A percentile compares a stretch with the other conserved stretches of the same genome.
Evolutionary conservation across 2,888 invertebrate genomes (phyloP).

Genomic region (Thelaira solivaga): DNA sequence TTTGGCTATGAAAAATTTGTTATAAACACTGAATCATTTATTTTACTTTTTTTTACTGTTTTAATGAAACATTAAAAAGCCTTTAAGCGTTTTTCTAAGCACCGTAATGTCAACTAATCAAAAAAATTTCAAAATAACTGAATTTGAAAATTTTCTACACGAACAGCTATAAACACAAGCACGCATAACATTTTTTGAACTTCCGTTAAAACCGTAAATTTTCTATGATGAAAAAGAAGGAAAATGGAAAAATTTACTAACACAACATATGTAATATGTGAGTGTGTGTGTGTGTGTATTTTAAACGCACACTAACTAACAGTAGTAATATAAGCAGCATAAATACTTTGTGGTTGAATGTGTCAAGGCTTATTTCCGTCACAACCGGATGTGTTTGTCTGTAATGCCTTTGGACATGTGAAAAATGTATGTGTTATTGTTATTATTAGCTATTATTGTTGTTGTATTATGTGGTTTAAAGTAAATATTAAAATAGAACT

Average conservation of each 20-base stretch:
- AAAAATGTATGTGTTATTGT: slow-evolving; percentile 12
- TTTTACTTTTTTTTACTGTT: no score
- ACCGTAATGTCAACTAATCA: no score
- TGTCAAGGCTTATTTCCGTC: slow-evolving; percentile 62
- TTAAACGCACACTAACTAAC: background rate
- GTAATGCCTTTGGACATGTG: slow-evolving; percentile 55
- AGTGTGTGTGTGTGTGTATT: background rate
- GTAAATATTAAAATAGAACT: slow-evolving; percentile 50
- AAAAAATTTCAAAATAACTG: slow-evolving; percentile 9
- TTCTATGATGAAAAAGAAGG: slow-evolving; percentile 17
- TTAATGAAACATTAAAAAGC: no score
- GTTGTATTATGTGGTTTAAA: slow-evolving; percentile 40
- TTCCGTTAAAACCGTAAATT: slow-evolving; percentile 46
- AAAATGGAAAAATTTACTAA: slow-evolving; percentile 31
- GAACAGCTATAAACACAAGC: background rate
- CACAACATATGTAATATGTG: slow-evolving; percentile 6
- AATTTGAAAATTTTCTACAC: slow-evolving; percentile 42
- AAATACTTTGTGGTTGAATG: slow-evolving; percentile 51
- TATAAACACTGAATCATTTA: no score
- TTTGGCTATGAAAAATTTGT: no score
- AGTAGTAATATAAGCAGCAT: no score
- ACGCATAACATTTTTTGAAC: slow-evolving; percentile 8
- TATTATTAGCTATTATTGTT: slow-evolving; percentile 27
- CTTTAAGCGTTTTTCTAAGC: no score
- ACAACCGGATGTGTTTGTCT: slow-evolving; percentile 62